Evolutionary conservation across 2,113 vertebrate species (phyloP), one percentile per base, ranked within the genome.

Genomic region (Eurystomus gularis): DNA sequence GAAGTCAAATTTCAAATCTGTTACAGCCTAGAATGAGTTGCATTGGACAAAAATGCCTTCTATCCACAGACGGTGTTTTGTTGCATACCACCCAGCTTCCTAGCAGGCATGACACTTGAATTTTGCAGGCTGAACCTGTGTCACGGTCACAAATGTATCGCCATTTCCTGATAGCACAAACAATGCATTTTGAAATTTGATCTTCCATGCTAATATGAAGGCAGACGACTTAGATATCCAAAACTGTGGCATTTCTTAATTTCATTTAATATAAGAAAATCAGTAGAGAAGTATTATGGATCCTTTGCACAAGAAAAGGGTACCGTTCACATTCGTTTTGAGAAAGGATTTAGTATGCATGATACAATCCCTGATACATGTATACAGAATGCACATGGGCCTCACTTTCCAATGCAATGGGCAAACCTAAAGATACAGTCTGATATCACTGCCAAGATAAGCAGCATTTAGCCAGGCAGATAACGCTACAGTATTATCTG

Each of bases 391-490:
- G 81, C 69, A 79, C 62, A 33, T 2, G 23, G 64, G 68, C 57
- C 61, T 93, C 65, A 69, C 86, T 96, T 96, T 90, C 82, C 86
- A 82, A 44, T 10, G 57, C 62, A 60, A 62, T 4, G 4, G 48
- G 25, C 44, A 94, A 94, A 95, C 52, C 46, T 60, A 66, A 87
- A 92, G 85, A 52, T 58, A 23, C n/a, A 72, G 72, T 13, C 33
- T 65, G 73, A 57, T 72, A 85, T 4, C 31, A 69, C 25, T 89
- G 73, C 65, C 0, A 20, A 96, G 88, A 92, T 89, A 95, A 96
- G 88, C 86, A 84, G 76, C 35, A 64, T 79, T 51, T 88, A 95
- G 85, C 82, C 86, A 87, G 69, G 69, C 69, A 95, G 80, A 94
- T 92, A 90, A 93, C 73, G 60, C 76, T 77, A 60, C 60, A 64